Conservation (phyloP, 2,797 vertebrate species). For the Nyctalus aviator region DNA sequence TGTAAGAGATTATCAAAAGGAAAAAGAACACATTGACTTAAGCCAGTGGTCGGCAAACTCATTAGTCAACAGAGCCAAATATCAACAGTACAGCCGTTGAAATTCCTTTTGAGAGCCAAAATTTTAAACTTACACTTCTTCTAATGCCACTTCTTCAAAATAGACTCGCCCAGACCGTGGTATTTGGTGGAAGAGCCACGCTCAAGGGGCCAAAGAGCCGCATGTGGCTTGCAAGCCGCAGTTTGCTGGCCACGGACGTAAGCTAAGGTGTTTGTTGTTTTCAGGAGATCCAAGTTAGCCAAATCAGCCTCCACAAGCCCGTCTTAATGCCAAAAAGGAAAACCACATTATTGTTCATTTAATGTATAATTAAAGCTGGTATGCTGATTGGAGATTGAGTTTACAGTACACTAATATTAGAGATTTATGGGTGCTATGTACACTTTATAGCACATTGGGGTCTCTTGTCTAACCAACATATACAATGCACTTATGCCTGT, state of each 20-base stretch:
- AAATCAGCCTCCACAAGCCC: slow-evolving; percentile 17
- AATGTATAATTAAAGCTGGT: slow-evolving; percentile 73
- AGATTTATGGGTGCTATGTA: slow-evolving; percentile 58
- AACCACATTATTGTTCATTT: slow-evolving; percentile 62
- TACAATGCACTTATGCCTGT: slow-evolving; percentile 41
- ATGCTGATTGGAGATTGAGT: slow-evolving; percentile 53
- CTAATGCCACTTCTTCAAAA: too few relatives aligned
- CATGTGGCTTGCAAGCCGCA: too few relatives aligned
- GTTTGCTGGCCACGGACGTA: background rate
- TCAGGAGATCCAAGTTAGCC: background rate
- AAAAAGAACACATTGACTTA: background rate
- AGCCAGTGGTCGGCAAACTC: background rate
- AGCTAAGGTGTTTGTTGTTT: slow-evolving; percentile 2
- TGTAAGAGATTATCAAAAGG: slow-evolving; percentile 5
- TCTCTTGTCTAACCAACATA: slow-evolving; percentile 58
- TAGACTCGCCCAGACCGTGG: too few relatives aligned
- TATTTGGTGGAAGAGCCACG: too few relatives aligned
- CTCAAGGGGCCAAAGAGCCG: too few relatives aligned
- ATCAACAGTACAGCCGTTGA: too few relatives aligned
- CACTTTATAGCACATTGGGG: slow-evolving; percentile 63
- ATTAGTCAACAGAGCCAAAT: too few relatives aligned
- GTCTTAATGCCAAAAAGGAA: slow-evolving; percentile 45
- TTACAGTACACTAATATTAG: slow-evolving; percentile 51
- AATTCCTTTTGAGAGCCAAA: too few relatives aligned
- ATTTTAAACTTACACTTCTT: too few relatives aligned